Conservation (phyloP, 2,797 vertebrate genomes). For the Centroberyx gerrardi region DNA sequence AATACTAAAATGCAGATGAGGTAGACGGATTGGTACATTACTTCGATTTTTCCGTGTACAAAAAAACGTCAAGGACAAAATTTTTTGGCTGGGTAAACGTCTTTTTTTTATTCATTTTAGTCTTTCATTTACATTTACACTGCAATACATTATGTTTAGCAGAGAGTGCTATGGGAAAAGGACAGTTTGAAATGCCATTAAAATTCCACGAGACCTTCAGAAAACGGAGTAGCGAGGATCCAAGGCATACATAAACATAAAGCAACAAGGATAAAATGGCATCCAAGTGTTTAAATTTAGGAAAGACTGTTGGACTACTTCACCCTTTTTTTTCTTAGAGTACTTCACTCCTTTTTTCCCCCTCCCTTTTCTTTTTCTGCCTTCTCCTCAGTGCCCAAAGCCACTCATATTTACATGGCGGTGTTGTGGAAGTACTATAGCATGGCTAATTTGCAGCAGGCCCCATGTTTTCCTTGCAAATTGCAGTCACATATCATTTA, state of each 20-base stretch:
- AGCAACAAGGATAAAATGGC: not conserved
- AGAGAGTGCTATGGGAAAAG: not conserved
- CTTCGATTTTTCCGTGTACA: constrained; percentile 56
- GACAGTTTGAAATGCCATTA: constrained; percentile 2
- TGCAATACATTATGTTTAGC: not conserved
- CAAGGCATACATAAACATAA: not conserved
- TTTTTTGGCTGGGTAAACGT: constrained; percentile 17
- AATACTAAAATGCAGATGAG: constrained; percentile 56
- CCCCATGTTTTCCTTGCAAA: constrained; percentile 78
- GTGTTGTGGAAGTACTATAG: constrained; percentile 60
- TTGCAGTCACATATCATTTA: constrained; percentile 81
- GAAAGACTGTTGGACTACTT: not conserved
- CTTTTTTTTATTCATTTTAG: constrained; percentile 25
- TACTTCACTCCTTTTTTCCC: not conserved
- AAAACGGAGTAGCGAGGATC: not conserved
- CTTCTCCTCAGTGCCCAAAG: constrained; percentile 50
- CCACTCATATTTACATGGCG: constrained; percentile 53
- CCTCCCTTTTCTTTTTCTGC: constrained; percentile 37
- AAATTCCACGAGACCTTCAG: constrained; percentile 11
- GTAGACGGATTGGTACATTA: constrained; percentile 43
- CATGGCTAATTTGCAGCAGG: constrained; percentile 72
- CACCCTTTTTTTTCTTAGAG: constrained; percentile 8
- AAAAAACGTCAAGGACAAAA: constrained; percentile 33
- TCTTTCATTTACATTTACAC: not conserved
- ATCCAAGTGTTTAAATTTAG: not conserved